Base-by-base conservation (phyloP, 1,140 invertebrate genomes). In the Stegodyphus dumicola region DNA sequence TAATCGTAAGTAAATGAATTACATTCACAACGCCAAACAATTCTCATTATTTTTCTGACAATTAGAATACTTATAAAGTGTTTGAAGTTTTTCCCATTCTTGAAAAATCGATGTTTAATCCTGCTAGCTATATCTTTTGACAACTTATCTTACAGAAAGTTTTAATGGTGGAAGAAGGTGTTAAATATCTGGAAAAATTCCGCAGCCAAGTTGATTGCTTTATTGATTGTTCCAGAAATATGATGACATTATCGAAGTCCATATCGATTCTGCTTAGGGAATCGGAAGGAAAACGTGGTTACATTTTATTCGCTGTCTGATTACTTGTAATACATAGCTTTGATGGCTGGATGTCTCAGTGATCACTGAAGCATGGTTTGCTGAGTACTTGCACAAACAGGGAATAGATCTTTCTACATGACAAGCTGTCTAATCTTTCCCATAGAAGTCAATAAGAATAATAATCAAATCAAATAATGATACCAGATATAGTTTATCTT, bases 311-410 rank as follows among this genome's bases (percentile, higher is more conserved):
- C 54, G 56, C 60, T 77, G 52, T 77, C 60, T 77, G 75, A 15
- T 77, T 77, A 51, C 15, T 77, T 77, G 75, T 77, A 77, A 77
- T 52, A 48, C 33, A 15, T 17, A 17, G 33, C n/a, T n/a, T n/a
- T 33, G 33, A 33, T 33, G 17, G 13, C n/a, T 52, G 49, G 51
- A 52, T 15, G 7, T n/a, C 15, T 17, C 7, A 11, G 33, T 11
- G 53, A 11, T 75, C 56, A 75, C 54, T 75, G 73, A 33, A 75
- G 54, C 54, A 75, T 75, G 49, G 6, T 73, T 51, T 73, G 70
- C 17, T 73, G 9, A 15, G 1, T 13, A 7, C 9, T 52, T n/a
- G 6, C 7, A 15, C 70, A 17, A 33, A 33, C 17, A 52, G 15
- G 49, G 70, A 17, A 73, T 52, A 73, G 17, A 17, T 6, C 49